Percentiles rank a stretch among this genome's conserved stretches.
These are phyloP conservation scores for Sebastolobus alascanus DNA, from an alignment of 2,797 vertebrate genomes.

Conservation along the genomic window DNA sequence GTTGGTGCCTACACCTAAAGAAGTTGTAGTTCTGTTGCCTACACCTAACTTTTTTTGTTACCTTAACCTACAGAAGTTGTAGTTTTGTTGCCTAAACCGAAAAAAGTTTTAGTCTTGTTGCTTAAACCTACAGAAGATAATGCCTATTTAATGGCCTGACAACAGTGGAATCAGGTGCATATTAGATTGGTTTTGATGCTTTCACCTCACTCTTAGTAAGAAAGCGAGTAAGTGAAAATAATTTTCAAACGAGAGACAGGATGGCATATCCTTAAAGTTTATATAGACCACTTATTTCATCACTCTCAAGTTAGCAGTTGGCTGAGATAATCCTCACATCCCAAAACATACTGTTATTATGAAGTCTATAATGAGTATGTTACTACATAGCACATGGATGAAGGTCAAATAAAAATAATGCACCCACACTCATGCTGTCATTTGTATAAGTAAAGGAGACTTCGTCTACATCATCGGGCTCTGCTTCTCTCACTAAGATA, in stretches of 20 bases:
- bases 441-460: constrained; percentile 38
- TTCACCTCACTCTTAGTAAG: background rate
- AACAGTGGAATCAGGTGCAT: no score
- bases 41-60: no score
- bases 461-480: fast-evolving
- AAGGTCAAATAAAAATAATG: background rate
- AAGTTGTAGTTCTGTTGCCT: no score
- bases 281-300: background rate
- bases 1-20: no score
- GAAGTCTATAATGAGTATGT: background rate
- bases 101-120: no score
- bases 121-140: fast-evolving
- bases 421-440: constrained; percentile 62
- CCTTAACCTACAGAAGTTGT: no score
- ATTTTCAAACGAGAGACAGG: background rate
- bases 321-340: background rate
- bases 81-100: no score
- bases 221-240: background rate
- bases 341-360: background rate
- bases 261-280: background rate
- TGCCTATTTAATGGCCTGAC: no score
- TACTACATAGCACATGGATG: background rate
- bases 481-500: constrained; percentile 31
- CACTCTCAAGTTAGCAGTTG: background rate
- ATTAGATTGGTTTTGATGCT: background rate